Evolutionary conservation across 1,140 invertebrate species (phyloP).

Genomic region (Intoshia linei): DNA sequence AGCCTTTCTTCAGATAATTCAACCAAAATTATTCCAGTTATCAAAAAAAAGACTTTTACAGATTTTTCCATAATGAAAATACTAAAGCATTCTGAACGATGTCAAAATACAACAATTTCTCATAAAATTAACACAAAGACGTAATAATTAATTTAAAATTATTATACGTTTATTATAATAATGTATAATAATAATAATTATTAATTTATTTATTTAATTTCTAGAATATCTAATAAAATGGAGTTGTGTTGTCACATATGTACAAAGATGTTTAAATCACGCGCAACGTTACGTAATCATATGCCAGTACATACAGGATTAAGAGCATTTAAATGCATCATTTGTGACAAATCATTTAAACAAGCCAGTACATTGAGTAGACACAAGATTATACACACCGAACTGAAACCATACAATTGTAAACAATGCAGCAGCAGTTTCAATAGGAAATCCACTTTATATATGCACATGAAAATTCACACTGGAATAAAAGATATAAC

Average conservation of each 20-base stretch:
- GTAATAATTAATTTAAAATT: too few species aligned
- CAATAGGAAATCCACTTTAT: not conserved
- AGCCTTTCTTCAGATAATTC: too few species aligned
- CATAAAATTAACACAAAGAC: too few species aligned
- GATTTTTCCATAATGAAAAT: too few species aligned
- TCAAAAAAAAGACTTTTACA: too few species aligned
- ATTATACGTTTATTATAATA: too few species aligned
- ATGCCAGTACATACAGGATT: not conserved
- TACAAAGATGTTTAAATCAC: not conserved
- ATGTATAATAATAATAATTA: too few species aligned
- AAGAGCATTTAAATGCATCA: not conserved
- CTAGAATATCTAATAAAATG: not conserved
- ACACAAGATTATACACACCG: not conserved
- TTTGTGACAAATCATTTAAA: not conserved
- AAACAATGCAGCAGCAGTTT: not conserved
- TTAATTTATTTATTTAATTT: too few species aligned
- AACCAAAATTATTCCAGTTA: too few species aligned
- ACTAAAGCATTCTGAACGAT: too few species aligned
- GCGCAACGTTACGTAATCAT: not conserved
- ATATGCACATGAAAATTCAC: not conserved
- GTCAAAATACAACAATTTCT: too few species aligned
- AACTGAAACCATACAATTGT: not conserved
- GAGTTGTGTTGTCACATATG: not conserved
- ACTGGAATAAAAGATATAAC: too few species aligned
- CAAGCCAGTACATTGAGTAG: not conserved